Conservation (phyloP, 2,797 vertebrate species). For the Sphenopsis melanotis region DNA sequence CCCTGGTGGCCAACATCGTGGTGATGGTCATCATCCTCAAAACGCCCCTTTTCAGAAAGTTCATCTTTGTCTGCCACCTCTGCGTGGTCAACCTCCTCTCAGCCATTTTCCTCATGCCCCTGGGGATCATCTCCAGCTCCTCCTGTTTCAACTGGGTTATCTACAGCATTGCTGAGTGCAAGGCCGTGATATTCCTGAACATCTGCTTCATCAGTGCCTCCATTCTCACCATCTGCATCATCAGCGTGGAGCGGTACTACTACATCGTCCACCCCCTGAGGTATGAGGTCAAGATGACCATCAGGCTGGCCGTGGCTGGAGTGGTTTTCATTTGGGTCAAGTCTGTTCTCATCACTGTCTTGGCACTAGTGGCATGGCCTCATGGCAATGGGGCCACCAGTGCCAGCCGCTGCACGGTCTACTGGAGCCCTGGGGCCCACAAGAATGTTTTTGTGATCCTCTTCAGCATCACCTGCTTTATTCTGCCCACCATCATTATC, state of each 20-base stretch:
- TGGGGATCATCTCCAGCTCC: conserved; percentile 86
- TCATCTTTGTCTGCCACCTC: conserved; percentile 89
- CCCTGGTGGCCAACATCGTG: conserved; percentile 84
- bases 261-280: conserved; percentile 91
- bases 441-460: conserved; percentile 81
- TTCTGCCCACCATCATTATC: conserved; percentile 85
- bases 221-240: conserved; percentile 88
- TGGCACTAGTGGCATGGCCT: conserved; percentile 84
- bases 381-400: conserved; percentile 77
- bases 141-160: conserved; percentile 80
- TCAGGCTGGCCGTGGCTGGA: conserved; percentile 79
- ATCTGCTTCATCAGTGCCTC: conserved; percentile 87
- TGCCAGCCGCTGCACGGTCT: conserved; percentile 80
- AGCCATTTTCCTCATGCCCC: conserved; percentile 88
- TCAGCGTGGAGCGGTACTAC: conserved; percentile 91
- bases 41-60: conserved; percentile 86
- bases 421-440: conserved; percentile 83
- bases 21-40: conserved; percentile 85
- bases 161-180: conserved; percentile 84
- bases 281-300: conserved; percentile 88
- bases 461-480: conserved; percentile 84
- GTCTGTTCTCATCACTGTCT: conserved; percentile 80
- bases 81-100: conserved; percentile 89
- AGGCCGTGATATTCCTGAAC: conserved; percentile 84
- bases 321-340: conserved; percentile 85